Percentiles rank a stretch among this genome's conserved stretches.
Evolutionary conservation across 2,797 vertebrate species (phyloP).

Genomic region (Lophius americanus): DNA sequence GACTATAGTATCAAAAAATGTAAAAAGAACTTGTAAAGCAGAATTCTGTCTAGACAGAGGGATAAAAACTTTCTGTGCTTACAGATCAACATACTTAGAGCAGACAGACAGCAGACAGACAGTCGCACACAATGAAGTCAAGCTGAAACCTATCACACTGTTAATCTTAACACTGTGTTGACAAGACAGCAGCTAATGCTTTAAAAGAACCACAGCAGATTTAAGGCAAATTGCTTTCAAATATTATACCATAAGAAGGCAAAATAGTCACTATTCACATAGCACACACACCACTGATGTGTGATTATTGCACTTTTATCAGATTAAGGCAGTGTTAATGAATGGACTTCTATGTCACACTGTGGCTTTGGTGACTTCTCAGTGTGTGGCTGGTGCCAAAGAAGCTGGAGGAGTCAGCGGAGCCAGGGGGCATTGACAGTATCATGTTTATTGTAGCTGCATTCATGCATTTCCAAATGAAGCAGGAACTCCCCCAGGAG

Average conservation of each 20-base stretch:
- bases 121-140: slow-evolving; percentile 63
- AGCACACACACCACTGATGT: too few species aligned
- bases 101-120: slow-evolving; percentile 31
- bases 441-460: slow-evolving; percentile 72
- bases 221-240: slow-evolving; percentile 16
- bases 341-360: neutral
- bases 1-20: slow-evolving; percentile 10
- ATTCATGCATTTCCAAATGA: slow-evolving; percentile 70
- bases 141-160: slow-evolving; percentile 70
- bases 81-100: slow-evolving; percentile 35
- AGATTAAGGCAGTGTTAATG: neutral
- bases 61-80: slow-evolving; percentile 60
- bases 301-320: neutral
- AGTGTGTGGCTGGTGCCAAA: slow-evolving; percentile 20
- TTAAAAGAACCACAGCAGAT: slow-evolving; percentile 47
- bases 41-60: slow-evolving; percentile 59
- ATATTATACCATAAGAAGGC: neutral
- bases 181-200: slow-evolving; percentile 67
- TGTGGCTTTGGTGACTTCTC: neutral
- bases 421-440: slow-evolving; percentile 40
- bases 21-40: slow-evolving; percentile 28
- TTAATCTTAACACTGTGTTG: slow-evolving; percentile 80
- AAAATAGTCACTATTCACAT: too few species aligned
- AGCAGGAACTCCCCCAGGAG: slow-evolving; percentile 73
- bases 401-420: slow-evolving; percentile 34